Percentiles rank a stretch among this genome's conserved stretches.
Conservation (phyloP, 1,140 invertebrate genomes). For the Anthonomus grandis region DNA sequence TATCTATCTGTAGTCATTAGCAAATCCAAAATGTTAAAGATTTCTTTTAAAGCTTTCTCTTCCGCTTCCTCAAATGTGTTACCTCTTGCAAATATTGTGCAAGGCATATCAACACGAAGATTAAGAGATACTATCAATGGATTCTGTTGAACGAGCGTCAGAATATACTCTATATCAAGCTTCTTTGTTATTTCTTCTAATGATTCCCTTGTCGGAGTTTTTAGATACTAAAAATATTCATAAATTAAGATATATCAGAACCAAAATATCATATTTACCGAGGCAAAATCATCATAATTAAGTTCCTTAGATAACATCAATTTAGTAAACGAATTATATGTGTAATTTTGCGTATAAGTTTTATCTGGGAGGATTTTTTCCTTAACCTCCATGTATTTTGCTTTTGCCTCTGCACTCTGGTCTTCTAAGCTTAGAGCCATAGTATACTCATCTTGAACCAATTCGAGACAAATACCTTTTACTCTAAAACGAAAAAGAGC, state of each 20-base stretch:
- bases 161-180: conserved; percentile 29
- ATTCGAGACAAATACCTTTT: too few relatives aligned
- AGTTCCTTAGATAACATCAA: conserved; percentile 29
- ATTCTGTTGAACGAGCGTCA: conserved; percentile 24
- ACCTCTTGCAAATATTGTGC: conserved; percentile 28
- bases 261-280: conserved; percentile 19
- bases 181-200: conserved; percentile 29
- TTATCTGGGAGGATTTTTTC: conserved; percentile 36
- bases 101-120: conserved; percentile 33
- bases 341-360: conserved; percentile 29
- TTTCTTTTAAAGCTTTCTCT: conserved; percentile 11
- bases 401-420: conserved; percentile 21
- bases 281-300: conserved; percentile 28
- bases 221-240: conserved; percentile 35
- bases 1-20: too few relatives aligned
- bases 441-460: too few relatives aligned
- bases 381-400: conserved; percentile 25
- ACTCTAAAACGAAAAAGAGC: too few relatives aligned
- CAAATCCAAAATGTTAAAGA: conserved; percentile 26
- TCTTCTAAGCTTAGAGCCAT: too few relatives aligned
- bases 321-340: conserved; percentile 22
- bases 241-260: not conserved
- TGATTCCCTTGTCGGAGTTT: conserved; percentile 21
- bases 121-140: conserved; percentile 21
- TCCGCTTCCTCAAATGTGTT: conserved; percentile 21